Evolutionary conservation across 2,888 invertebrate species (phyloP).

Genomic region (Bellardia pandia): DNA sequence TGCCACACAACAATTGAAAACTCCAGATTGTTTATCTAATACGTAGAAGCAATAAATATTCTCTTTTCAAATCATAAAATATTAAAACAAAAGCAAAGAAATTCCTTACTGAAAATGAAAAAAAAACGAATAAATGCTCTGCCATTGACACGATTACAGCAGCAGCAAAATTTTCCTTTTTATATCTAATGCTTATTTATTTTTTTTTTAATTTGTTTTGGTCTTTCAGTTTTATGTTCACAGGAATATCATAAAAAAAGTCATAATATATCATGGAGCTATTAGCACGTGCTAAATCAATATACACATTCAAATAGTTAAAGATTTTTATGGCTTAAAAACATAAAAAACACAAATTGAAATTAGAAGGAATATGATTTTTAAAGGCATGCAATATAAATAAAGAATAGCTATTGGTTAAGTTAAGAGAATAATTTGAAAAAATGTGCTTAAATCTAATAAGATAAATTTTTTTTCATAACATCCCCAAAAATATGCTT

Average conservation of each 20-base stretch:
- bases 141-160: background rate
- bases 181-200: slow-evolving; percentile 20
- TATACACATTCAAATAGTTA: slow-evolving; percentile 28
- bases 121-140: background rate
- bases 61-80: background rate
- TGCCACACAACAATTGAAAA: background rate
- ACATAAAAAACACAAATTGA: background rate
- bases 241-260: slow-evolving; percentile 23
- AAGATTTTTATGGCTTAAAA: background rate
- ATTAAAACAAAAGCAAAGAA: background rate
- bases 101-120: background rate
- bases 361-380: background rate
- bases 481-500: too few relatives aligned
- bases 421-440: too few relatives aligned
- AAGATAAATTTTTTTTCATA: too few relatives aligned
- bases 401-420: background rate
- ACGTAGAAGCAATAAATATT: background rate
- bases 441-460: too few relatives aligned
- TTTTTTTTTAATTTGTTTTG: background rate
- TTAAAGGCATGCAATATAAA: background rate
- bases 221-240: background rate
- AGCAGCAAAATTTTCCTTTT: background rate
- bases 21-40: background rate
- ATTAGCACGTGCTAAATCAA: slow-evolving; percentile 52
- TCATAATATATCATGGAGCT: slow-evolving; percentile 5